Evolutionary conservation across 2,113 vertebrate species (phyloP).

Genomic region (Sisor rabdophorus): DNA sequence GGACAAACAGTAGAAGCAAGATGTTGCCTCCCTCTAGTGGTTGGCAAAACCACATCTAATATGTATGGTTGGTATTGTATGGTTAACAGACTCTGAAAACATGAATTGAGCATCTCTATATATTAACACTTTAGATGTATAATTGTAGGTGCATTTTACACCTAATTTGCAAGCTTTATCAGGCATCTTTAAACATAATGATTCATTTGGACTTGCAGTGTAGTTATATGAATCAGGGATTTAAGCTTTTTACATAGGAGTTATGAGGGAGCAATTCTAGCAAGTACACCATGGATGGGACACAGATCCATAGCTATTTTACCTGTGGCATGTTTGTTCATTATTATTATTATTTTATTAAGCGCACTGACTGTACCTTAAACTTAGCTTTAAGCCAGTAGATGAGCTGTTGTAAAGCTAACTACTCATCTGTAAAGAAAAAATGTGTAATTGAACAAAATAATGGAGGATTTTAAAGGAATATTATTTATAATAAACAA

Average conservation of each 20-base stretch:
- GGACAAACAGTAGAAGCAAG: slow-evolving; percentile 47
- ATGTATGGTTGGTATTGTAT: neutral
- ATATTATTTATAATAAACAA: too few species aligned
- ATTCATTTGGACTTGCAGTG: neutral
- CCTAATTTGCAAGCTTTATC: neutral
- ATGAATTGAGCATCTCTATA: neutral
- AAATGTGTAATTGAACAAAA: neutral
- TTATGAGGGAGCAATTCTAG: neutral
- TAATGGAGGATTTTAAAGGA: neutral
- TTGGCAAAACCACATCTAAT: neutral
- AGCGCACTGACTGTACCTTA: neutral
- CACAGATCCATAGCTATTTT: neutral
- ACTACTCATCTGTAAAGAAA: neutral
- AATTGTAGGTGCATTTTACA: neutral
- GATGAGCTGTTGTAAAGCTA: neutral
- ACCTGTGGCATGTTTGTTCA: neutral
- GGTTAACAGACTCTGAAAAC: too few species aligned
- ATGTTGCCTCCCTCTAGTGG: slow-evolving; percentile 73
- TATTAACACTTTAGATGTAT: neutral
- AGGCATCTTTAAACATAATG: neutral
- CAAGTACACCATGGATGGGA: neutral
- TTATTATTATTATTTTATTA: too few species aligned
- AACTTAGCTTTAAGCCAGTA: neutral
- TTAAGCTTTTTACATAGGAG: neutral
- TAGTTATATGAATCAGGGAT: neutral